Conservation (phyloP, 2,113 vertebrate species). For the Odontophorus gujanensis region DNA sequence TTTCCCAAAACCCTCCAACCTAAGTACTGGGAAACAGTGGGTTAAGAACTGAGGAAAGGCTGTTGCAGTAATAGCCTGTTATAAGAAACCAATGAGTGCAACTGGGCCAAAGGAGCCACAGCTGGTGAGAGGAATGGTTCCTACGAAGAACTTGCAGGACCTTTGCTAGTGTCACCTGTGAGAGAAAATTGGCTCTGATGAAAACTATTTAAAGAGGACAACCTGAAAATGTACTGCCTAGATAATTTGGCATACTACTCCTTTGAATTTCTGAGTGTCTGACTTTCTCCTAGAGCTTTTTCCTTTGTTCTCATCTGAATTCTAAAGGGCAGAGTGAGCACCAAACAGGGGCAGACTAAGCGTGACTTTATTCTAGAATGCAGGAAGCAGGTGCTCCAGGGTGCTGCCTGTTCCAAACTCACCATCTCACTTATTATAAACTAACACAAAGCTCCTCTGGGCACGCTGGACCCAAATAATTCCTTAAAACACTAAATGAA, state of each 20-base stretch:
- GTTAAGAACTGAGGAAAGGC: fast-evolving
- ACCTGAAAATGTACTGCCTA: neutral
- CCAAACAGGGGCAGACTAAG: neutral
- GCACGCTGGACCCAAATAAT: slow-evolving; percentile 14
- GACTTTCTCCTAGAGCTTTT: neutral
- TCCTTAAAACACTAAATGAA: slow-evolving; percentile 66
- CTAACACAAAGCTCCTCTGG: slow-evolving; percentile 31
- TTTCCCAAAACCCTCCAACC: neutral
- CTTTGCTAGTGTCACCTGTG: fast-evolving
- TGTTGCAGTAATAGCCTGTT: neutral
- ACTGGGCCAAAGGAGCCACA: neutral
- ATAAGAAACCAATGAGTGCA: neutral
- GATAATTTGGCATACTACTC: neutral
- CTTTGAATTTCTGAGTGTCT: neutral
- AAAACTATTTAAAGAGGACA: neutral
- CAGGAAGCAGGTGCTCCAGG: slow-evolving; percentile 11
- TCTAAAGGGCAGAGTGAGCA: slow-evolving; percentile 26
- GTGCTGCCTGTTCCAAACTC: slow-evolving; percentile 24
- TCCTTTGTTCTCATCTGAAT: slow-evolving; percentile 19
- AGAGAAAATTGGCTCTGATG: neutral
- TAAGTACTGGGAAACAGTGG: neutral
- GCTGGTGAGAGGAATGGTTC: neutral
- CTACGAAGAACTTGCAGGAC: fast-evolving
- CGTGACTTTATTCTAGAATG: neutral
- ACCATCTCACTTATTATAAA: slow-evolving; percentile 28